Percentiles rank a stretch among this genome's conserved stretches.
Conservation (phyloP, 1,140 invertebrate species). For the Neotoxoptera formosana region DNA sequence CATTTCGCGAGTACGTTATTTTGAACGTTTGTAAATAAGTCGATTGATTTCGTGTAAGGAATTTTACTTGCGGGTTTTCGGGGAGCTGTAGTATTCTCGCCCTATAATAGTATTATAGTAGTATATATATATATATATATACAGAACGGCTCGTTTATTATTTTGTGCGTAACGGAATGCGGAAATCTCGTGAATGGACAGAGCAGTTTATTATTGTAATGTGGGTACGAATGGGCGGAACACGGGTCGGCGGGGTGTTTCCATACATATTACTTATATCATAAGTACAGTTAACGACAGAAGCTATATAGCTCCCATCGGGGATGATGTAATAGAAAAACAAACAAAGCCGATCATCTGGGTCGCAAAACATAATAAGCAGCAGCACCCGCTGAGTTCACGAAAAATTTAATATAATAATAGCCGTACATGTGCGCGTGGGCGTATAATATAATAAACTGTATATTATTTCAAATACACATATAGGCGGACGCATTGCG, state of each 20-base stretch:
- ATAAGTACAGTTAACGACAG: neutral
- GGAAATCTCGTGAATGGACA: neutral
- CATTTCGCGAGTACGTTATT: neutral
- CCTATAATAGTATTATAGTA: neutral
- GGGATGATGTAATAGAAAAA: neutral
- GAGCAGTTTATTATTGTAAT: neutral
- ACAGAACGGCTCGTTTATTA: neutral
- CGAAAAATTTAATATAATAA: neutral
- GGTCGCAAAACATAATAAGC: neutral
- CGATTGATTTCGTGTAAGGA: neutral
- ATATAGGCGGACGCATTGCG: neutral
- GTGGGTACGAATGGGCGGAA: neutral
- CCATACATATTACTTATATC: neutral
- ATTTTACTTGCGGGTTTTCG: neutral
- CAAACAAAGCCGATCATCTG: conserved; percentile 1
- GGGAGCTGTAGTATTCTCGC: neutral
- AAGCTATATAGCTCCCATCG: neutral
- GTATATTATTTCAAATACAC: too few relatives aligned
- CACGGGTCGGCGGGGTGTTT: neutral
- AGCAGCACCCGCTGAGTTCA: neutral
- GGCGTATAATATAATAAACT: neutral
- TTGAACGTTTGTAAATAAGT: neutral
- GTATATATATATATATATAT: too few relatives aligned
- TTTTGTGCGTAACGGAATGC: neutral
- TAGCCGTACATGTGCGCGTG: neutral